Evolutionary conservation across 2,888 invertebrate species (phyloP).

Genomic region (Platynereis dumerilii): DNA sequence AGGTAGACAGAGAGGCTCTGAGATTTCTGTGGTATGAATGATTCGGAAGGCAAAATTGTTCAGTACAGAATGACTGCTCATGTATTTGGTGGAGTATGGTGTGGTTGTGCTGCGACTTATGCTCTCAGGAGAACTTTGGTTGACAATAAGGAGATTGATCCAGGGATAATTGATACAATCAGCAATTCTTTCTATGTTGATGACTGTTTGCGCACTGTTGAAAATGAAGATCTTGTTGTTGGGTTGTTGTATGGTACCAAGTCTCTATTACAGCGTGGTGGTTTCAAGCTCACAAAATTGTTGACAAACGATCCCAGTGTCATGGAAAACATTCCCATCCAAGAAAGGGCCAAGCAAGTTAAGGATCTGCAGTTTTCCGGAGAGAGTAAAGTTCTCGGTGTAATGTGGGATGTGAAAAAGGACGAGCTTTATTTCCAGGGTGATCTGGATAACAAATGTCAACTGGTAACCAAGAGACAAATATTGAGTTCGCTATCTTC

Average conservation of each 20-base stretch:
- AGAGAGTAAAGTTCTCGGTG: slow-evolving; percentile 15
- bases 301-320: slow-evolving; percentile 5
- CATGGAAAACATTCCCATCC: neutral
- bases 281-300: slow-evolving; percentile 16
- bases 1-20: slow-evolving; percentile 28
- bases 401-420: neutral
- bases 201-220: slow-evolving; percentile 20
- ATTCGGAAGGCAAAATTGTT: neutral
- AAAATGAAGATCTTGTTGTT: neutral
- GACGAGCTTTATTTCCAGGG: slow-evolving; percentile 8
- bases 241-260: neutral
- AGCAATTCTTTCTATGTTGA: slow-evolving; percentile 18
- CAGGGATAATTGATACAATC: neutral
- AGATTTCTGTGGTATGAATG: slow-evolving; percentile 33
- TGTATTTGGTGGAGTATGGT: slow-evolving; percentile 19
- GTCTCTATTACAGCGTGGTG: neutral
- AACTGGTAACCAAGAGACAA: too few species aligned
- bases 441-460: neutral
- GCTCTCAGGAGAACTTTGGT: slow-evolving; percentile 12
- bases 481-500: too few species aligned
- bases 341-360: slow-evolving; percentile 3
- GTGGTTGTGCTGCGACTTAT: slow-evolving; percentile 15
- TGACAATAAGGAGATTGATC: neutral
- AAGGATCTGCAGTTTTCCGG: neutral
- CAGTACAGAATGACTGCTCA: slow-evolving; percentile 21